Evolutionary conservation across 2,797 vertebrate species (phyloP).

Genomic region (Crotalus adamanteus): DNA sequence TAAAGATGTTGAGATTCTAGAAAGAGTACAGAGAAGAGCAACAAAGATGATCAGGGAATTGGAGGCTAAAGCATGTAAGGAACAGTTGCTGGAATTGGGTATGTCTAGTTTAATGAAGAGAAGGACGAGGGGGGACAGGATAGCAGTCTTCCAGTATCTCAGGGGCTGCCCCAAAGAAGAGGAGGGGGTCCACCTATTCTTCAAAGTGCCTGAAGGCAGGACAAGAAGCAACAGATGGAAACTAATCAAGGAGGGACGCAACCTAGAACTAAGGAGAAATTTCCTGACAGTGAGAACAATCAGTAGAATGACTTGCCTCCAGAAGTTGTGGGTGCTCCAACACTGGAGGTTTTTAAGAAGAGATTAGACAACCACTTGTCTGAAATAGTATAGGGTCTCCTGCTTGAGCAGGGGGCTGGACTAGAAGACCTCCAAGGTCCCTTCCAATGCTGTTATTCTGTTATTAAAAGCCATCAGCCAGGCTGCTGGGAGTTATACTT

Average conservation of each 20-base stretch:
- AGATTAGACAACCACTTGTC: neutral
- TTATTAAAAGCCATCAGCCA: neutral
- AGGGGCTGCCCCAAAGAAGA: neutral
- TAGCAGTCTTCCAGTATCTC: rapidly evolving
- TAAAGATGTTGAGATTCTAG: neutral
- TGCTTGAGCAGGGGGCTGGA: neutral
- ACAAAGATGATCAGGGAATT: neutral
- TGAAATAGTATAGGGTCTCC: neutral
- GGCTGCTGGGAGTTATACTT: neutral
- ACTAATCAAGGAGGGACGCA: neutral
- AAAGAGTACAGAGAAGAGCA: neutral
- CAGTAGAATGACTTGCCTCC: neutral
- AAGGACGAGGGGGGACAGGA: neutral
- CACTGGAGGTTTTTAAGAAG: neutral
- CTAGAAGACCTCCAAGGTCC: neutral
- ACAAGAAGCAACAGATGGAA: neutral
- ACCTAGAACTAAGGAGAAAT: neutral
- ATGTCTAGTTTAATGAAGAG: neutral
- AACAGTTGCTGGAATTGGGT: neutral
- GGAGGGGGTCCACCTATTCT: neutral
- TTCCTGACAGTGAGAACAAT: neutral
- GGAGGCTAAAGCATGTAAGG: neutral
- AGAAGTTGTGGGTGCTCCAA: neutral
- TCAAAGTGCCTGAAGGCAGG: neutral
- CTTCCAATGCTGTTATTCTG: neutral